Conservation (phyloP, 2,888 invertebrate species). For the Helleia helle region DNA sequence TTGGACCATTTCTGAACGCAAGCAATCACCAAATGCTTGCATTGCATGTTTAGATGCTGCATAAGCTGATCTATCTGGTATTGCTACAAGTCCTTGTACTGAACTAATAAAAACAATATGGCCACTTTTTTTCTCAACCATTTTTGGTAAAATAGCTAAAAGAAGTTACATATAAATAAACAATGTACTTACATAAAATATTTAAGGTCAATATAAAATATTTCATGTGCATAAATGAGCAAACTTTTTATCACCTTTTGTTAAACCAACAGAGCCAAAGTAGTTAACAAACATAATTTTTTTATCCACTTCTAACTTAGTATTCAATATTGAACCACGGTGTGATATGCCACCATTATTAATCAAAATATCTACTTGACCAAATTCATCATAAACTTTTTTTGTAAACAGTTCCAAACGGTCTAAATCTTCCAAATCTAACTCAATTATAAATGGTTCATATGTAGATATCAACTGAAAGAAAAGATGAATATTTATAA, state of each 20-base stretch:
- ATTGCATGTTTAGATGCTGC: constrained; percentile 95
- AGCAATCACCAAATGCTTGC: constrained; percentile 93
- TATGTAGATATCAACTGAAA: constrained; percentile 74
- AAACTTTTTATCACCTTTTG: constrained; percentile 82
- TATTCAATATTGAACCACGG: constrained; percentile 82
- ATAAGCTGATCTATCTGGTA: constrained; percentile 92
- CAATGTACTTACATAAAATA: background rate
- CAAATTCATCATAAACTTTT: constrained; percentile 80
- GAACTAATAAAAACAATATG: constrained; percentile 93
- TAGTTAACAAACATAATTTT: constrained; percentile 95
- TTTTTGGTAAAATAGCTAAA: constrained; percentile 86
- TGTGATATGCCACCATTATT: constrained; percentile 94
- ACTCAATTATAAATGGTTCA: constrained; percentile 80
- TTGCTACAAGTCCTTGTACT: constrained; percentile 91
- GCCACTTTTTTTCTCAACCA: constrained; percentile 84
- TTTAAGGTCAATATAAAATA: background rate
- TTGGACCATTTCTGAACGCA: constrained; percentile 88
- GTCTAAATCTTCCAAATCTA: constrained; percentile 85
- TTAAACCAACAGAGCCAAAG: constrained; percentile 92
- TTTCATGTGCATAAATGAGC: background rate
- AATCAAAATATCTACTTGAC: constrained; percentile 88
- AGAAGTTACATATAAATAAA: constrained; percentile 22
- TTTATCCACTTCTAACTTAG: constrained; percentile 86
- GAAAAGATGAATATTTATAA: constrained; percentile 12
- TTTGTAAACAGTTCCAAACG: constrained; percentile 75